A percentile compares a stretch with the other conserved stretches of the same genome.
phyloP scores from a whole-genome alignment of 1,140 invertebrate species.

The Cephus cinctus region DNA sequence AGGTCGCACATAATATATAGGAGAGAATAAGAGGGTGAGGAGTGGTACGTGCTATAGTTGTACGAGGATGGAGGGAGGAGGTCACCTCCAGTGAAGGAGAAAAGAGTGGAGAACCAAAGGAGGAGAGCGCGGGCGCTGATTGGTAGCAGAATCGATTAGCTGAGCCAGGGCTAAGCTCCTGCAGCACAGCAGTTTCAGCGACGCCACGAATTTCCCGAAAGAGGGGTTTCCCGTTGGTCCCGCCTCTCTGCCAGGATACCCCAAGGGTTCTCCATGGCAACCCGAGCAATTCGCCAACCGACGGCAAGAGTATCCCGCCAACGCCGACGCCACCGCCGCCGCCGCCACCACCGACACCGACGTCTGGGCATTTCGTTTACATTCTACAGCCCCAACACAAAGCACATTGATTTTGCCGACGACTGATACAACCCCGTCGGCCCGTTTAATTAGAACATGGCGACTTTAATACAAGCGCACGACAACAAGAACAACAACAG shows the following conservation, averaged over 20 bases:
- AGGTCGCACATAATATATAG: too few relatives aligned
- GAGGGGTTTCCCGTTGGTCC: constrained; percentile 49
- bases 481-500: constrained; percentile 55
- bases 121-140: constrained; percentile 33
- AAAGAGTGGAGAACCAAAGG: constrained; percentile 5
- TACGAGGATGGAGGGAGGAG: neutral
- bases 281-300: constrained; percentile 53
- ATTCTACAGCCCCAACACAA: constrained; percentile 3
- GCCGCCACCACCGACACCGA: neutral
- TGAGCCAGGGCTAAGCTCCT: constrained; percentile 40
- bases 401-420: constrained; percentile 51
- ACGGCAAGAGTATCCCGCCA: constrained; percentile 28
- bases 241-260: constrained; percentile 44
- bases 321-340: neutral
- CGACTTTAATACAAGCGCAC: constrained; percentile 56
- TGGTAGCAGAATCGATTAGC: constrained; percentile 51
- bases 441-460: constrained; percentile 55
- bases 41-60: too few relatives aligned
- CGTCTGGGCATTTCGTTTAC: constrained; percentile 12
- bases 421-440: constrained; percentile 55
- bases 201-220: constrained; percentile 50
- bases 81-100: neutral
- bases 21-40: too few relatives aligned
- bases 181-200: constrained; percentile 41
- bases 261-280: constrained; percentile 41